Evolutionary conservation across 2,797 vertebrate genomes (phyloP), one percentile per base, ranked within the genome.

Genomic region (Pagetopsis macropterus): DNA sequence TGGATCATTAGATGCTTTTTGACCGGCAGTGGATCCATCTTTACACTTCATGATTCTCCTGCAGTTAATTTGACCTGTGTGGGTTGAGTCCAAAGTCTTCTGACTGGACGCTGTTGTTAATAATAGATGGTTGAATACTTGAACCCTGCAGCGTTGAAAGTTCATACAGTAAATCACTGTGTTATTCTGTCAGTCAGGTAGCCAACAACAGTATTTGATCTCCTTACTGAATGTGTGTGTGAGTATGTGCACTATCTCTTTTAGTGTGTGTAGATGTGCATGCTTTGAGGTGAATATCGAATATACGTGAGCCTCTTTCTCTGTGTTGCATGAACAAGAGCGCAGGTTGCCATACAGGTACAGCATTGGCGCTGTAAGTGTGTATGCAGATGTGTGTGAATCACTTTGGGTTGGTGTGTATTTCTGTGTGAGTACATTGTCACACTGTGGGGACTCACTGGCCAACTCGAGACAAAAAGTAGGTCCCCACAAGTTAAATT

Each of bases 51-150:
- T 71, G 21, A 77, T 57, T 23, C 55, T 13, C 33, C 44, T 68
- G 71, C 71, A 68, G 69, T 77, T 72, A n/a, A 51, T 82, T 40
- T 11, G 66, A 79, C 51, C 63, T 65, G 65, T 52, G 51, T 75
- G 60, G 9, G 8, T 62, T n/a, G 64, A 57, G 63, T 72, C 62
- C 19, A 75, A 82, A 81, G 63, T 69, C 15, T 65, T 85, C 83
- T 59, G 61, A 83, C 75, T 57, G 54, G 70, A 13, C 75, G 14
- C 62, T 41, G 55, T n/a, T 49, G 41, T 92, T 76, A 90, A 92
- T 93, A 89, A 91, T 91, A 79, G 61, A 91, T 90, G 76, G 4
- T 3, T 43, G 33, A 64, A 69, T 75, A 65, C 60, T 79, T 70
- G 74, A 69, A 66, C 69, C 84, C 87, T 23, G 74, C 61, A 82